Percentiles rank a stretch among this genome's conserved stretches.
Conservation (phyloP, 2,113 vertebrate species). For the Clarias macrocephalus region DNA sequence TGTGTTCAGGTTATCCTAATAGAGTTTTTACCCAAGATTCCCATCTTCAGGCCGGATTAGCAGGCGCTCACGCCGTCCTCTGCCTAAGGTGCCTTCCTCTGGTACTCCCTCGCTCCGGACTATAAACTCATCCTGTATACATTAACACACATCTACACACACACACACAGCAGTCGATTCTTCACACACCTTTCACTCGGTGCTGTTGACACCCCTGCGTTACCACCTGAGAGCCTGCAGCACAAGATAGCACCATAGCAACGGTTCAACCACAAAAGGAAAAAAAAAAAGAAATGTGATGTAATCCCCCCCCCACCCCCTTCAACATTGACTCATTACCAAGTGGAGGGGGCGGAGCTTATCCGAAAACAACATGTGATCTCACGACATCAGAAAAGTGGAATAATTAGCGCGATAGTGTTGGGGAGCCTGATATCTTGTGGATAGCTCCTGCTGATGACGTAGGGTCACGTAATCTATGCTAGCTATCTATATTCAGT, state of each 20-base stretch:
- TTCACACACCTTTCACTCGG: neutral
- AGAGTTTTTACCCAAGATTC: slow-evolving; percentile 99
- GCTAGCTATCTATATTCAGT: neutral
- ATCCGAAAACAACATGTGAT: neutral
- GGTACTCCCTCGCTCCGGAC: slow-evolving; percentile 40
- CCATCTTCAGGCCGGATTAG: slow-evolving; percentile 98
- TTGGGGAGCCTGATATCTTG: neutral
- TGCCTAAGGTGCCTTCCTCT: slow-evolving; percentile 89
- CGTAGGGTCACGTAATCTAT: neutral
- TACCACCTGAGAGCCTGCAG: slow-evolving; percentile 12
- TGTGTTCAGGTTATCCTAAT: slow-evolving; percentile 91
- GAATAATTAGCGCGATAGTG: too few species aligned
- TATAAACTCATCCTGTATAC: neutral
- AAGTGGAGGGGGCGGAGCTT: neutral
- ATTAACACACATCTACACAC: slow-evolving; percentile 71
- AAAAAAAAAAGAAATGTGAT: neutral
- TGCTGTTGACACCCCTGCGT: slow-evolving; percentile 15
- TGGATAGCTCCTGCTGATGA: neutral
- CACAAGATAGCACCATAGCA: slow-evolving; percentile 18
- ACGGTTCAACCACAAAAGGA: neutral
- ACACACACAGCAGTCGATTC: slow-evolving; percentile 67
- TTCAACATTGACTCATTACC: neutral
- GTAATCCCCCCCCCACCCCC: neutral
- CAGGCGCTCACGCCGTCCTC: slow-evolving; percentile 72
- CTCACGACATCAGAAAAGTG: neutral